Conservation (phyloP, 2,113 vertebrate genomes). For the Pogona vitticeps region DNA sequence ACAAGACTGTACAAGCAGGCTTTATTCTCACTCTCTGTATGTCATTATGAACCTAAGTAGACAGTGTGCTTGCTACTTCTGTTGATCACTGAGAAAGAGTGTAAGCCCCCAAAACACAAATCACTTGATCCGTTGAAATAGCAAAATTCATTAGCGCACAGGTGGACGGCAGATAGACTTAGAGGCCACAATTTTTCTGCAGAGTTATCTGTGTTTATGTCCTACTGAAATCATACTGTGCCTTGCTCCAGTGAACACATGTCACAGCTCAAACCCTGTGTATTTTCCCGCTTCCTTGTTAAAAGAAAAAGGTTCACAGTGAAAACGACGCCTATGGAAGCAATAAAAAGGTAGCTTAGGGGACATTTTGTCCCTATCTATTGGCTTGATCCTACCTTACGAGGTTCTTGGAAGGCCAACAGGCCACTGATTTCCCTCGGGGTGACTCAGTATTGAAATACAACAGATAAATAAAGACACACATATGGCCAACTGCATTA, state of each 20-base stretch:
- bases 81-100: constrained; percentile 8
- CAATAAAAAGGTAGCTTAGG: no score
- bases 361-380: background rate
- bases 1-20: constrained; percentile 42
- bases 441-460: background rate
- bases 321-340: background rate
- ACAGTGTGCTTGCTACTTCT: constrained; percentile 34
- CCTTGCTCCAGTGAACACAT: background rate
- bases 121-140: constrained; percentile 8
- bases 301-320: background rate
- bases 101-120: constrained; percentile 22
- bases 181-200: background rate
- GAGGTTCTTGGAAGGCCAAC: background rate
- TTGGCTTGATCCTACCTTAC: background rate
- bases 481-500: background rate
- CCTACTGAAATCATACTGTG: background rate
- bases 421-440: background rate
- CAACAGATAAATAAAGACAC: background rate
- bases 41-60: constrained; percentile 51
- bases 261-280: background rate
- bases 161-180: background rate
- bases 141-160: background rate
- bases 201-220: background rate
- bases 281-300: background rate
- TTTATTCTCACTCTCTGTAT: constrained; percentile 50